phyloP scores from a whole-genome alignment of 2,888 invertebrate genomes.

The Cecidostiba fungosa region DNA sequence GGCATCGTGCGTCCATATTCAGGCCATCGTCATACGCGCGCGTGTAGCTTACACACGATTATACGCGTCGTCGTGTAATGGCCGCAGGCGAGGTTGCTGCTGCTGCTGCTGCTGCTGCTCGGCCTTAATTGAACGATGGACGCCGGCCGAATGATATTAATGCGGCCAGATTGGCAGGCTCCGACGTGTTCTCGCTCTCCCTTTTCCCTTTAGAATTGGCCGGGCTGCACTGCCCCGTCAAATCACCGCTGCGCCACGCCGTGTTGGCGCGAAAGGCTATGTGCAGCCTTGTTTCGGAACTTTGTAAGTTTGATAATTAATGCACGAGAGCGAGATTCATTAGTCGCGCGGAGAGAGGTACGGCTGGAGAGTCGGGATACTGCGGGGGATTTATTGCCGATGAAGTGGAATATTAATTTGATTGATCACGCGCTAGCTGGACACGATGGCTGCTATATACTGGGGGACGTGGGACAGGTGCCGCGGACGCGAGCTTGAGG shows the following conservation, averaged over 20 bases:
- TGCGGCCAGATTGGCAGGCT: slow-evolving; percentile 74
- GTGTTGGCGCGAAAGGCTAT: neutral
- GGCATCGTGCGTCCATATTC: neutral
- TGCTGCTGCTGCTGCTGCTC: slow-evolving; percentile 19
- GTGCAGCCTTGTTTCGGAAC: neutral
- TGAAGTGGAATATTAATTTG: slow-evolving; percentile 55
- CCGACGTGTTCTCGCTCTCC: neutral
- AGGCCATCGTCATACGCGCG: slow-evolving; percentile 68
- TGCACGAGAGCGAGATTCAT: slow-evolving; percentile 27
- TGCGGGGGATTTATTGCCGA: slow-evolving; percentile 44
- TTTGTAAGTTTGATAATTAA: slow-evolving; percentile 58
- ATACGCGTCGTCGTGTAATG: slow-evolving; percentile 65
- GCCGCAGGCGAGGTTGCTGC: slow-evolving; percentile 44
- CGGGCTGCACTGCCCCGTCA: neutral
- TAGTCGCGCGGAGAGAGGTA: neutral
- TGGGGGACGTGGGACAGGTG: neutral
- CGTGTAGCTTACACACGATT: slow-evolving; percentile 70
- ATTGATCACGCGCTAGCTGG: slow-evolving; percentile 31
- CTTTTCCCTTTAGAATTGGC: slow-evolving; percentile 37
- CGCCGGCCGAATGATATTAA: slow-evolving; percentile 74
- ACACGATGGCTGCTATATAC: neutral
- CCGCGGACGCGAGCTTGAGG: neutral
- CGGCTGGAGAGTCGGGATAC: neutral
- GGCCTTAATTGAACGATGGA: slow-evolving; percentile 76
- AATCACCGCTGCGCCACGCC: neutral